These are phyloP conservation scores for Abrostola tripartita DNA, from an alignment of 2,888 invertebrate genomes.

Conservation along the genomic window DNA sequence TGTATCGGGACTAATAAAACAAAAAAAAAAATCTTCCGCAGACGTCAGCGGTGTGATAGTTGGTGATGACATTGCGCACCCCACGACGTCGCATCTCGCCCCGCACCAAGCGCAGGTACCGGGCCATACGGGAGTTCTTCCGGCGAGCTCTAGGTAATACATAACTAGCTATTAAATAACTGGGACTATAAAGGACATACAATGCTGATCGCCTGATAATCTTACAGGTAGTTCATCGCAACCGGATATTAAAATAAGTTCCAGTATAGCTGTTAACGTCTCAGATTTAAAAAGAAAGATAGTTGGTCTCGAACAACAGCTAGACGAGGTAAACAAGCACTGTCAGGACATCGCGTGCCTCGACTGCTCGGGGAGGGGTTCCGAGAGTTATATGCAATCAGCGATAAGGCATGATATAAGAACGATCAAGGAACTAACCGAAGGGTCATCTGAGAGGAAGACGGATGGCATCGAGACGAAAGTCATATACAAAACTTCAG, in stretches of 20 bases:
- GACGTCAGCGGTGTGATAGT: constrained; percentile 50
- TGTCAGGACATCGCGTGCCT: constrained; percentile 65
- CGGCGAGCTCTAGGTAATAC: constrained; percentile 74
- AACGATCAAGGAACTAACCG: constrained; percentile 47
- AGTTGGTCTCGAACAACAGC: constrained; percentile 71
- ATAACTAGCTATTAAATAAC: not conserved
- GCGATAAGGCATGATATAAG: constrained; percentile 45
- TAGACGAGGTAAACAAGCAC: constrained; percentile 72
- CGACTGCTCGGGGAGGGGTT: constrained; percentile 59
- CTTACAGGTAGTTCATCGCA: constrained; percentile 76
- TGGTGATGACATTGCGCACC: constrained; percentile 78
- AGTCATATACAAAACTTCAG: constrained; percentile 68
- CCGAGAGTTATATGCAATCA: constrained; percentile 45
- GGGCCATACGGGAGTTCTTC: constrained; percentile 77
- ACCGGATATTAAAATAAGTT: constrained; percentile 75
- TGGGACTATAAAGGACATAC: not conserved
- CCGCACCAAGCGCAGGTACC: constrained; percentile 76
- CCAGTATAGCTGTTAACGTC: constrained; percentile 76
- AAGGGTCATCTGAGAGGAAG: constrained; percentile 47
- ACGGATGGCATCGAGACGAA: constrained; percentile 62
- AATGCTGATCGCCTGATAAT: constrained; percentile 5
- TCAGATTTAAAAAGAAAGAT: constrained; percentile 78
- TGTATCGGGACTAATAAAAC: too few relatives aligned
- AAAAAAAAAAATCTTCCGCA: constrained; percentile 23
- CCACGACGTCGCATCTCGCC: constrained; percentile 82